Base-by-base conservation (phyloP, 2,113 vertebrate genomes). In the Lonchura striata region DNA sequence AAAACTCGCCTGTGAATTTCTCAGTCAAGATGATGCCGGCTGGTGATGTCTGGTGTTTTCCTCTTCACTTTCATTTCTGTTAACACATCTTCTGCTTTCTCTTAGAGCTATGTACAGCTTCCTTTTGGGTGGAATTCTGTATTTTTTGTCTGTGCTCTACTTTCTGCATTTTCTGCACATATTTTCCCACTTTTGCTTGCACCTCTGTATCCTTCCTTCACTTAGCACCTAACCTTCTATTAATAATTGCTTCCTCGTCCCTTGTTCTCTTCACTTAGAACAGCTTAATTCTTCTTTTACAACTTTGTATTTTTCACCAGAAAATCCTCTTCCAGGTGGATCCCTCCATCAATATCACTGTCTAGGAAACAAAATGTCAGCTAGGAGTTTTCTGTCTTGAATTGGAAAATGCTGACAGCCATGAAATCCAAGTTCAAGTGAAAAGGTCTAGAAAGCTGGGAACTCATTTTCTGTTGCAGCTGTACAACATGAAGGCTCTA, bases 381-480 rank as follows among this genome's bases (percentile, higher is more conserved):
- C 95, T 92, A 83, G 94, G 78, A 92, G 39, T 84, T 92, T 90
- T 95, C 87, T 92, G 82, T 52, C 69, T 97, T 92, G 81, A 94
- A 94, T 61, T 11, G 14, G 96, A 78, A 96, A 85, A 74, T 71
- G 85, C 59, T 77, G 66, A 90, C 82, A 91, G 64, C 56, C 54
- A 64, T 59, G 57, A 86, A 93, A 75, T 82, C 49, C 74, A 49
- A 6, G 60, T 84, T 69, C 49, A 77, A 71, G 72, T 20, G 28
- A 82, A 64, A 56, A 65, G 13, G 21, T 52, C 74, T 35, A 47
- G 71, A 95, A 96, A 92, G 35, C 57, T 83, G 56, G 49, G 1
- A 54, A 86, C 35, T 72, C 15, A 39, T 93, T 92, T 74, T 82
- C 70, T 82, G 23, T 42, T n/a, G 8, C 71, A 80, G 30, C 35